These are phyloP conservation scores for Daubentonia madagascariensis DNA, from an alignment of 2,113 vertebrate genomes.

Conservation along the genomic window DNA sequence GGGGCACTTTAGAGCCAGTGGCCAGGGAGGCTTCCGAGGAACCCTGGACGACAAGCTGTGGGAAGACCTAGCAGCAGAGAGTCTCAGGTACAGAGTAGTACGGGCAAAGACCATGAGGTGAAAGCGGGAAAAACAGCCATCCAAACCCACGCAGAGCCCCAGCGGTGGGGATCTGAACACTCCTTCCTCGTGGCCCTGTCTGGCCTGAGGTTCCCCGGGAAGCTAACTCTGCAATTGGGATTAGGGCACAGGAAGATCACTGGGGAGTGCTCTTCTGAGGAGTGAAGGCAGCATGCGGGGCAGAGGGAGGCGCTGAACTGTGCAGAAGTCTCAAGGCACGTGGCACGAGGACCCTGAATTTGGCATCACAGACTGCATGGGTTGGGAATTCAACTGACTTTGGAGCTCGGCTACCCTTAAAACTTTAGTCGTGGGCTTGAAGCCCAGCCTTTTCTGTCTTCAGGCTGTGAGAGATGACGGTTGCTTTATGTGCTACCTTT, in stretches of 20 bases:
- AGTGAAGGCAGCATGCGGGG: neutral
- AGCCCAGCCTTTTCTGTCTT: neutral
- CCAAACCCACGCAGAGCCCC: neutral
- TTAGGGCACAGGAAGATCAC: fast-evolving
- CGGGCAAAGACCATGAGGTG: neutral
- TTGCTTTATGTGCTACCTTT: neutral
- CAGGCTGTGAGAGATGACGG: neutral
- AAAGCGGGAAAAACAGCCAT: neutral
- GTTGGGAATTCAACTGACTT: neutral
- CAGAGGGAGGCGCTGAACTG: neutral
- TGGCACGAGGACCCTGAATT: neutral
- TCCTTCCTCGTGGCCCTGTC: no score
- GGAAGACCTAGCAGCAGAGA: neutral
- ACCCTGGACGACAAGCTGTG: neutral
- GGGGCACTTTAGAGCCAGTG: neutral
- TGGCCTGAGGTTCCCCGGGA: neutral
- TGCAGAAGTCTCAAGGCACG: neutral
- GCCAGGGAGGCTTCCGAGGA: neutral
- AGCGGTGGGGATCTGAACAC: fast-evolving
- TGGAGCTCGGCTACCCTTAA: neutral
- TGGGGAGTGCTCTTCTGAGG: neutral
- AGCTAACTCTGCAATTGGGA: neutral
- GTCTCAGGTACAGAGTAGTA: neutral
- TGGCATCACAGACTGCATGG: fast-evolving
- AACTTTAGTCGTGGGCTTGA: neutral